Evolutionary conservation across 2,113 vertebrate genomes (phyloP), one percentile per base, ranked within the genome.

Genomic region (Loxodonta africana): DNA sequence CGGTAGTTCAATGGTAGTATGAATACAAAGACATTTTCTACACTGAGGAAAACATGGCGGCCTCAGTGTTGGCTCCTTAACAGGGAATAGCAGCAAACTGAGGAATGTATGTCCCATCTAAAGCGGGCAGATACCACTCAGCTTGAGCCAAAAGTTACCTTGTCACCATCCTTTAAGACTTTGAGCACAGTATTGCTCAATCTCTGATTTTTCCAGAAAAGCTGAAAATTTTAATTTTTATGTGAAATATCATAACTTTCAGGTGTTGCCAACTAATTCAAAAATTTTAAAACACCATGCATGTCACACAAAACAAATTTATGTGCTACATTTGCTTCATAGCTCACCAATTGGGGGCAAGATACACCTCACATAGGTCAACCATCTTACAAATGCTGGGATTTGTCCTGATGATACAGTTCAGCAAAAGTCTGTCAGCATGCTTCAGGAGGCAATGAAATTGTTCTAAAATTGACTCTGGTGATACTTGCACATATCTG

Each of bases 221-320:
- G 25, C 57, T 65, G 5, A 20, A 37, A 88, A 57, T 85, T 25
- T 74, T 1, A 6, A 69, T 78, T 76, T 93, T 73, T 78, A 41
- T 57, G 21, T 46, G 51, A 76, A 82, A 63, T 81, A 33, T 69
- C 33, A 87, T 74, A 65, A 88, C 71, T 53, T 90, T 81, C 51
- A 44, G 82, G 48, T 87, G 57, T 37, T 91, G 46, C 28, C 17
- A 74, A 57, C 63, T 30, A 37, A 83, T 1, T 80, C 6, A 80
- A 90, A 76, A 48, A 7, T 30, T 95, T 93, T 15, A 78, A 83
- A 80, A 81, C 7, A 53, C 5, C 33, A 44, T 5, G 2, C 8
- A 48, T 0, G 2, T 3, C 85, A 86, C 37, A 74, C 60, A 26
- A 71, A 88, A 28, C 30, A 46, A 88, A 57, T 25, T 18, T 10